Percentiles rank a stretch among this genome's conserved stretches.
Evolutionary conservation across 2,888 invertebrate species (phyloP).

Genomic region (Resseliella maxima): DNA sequence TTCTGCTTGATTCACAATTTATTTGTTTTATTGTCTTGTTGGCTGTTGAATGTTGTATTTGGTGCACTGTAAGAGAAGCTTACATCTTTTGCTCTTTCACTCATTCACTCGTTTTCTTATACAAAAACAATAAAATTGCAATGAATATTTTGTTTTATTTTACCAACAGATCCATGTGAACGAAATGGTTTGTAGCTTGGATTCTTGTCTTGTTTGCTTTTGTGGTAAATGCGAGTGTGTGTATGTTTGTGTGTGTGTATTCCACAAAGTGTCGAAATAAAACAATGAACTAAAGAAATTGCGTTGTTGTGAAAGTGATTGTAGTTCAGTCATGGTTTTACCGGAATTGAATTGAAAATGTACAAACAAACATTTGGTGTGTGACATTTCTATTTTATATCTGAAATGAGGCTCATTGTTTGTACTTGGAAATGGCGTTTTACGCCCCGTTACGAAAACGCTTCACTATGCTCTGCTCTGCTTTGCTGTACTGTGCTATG

Average conservation of each 20-base stretch:
- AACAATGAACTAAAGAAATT: slow-evolving; percentile 11
- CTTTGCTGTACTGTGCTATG: neutral
- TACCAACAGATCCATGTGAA: neutral
- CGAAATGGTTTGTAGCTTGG: neutral
- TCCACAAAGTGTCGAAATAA: slow-evolving; percentile 45
- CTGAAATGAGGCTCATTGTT: too few relatives aligned
- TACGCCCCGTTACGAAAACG: neutral
- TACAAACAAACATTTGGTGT: neutral
- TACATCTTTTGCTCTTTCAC: too few relatives aligned
- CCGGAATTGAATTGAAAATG: slow-evolving; percentile 17
- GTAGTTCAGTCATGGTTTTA: slow-evolving; percentile 31
- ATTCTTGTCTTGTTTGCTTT: neutral
- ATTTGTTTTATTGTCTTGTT: slow-evolving; percentile 48
- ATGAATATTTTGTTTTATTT: slow-evolving; percentile 48
- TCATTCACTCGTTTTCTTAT: too few relatives aligned
- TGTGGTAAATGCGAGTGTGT: neutral
- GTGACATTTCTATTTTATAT: slow-evolving; percentile 46
- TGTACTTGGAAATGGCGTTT: too few relatives aligned
- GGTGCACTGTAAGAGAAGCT: neutral
- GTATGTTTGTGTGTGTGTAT: neutral
- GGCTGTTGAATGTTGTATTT: neutral
- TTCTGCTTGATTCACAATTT: slow-evolving; percentile 44
- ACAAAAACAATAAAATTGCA: slow-evolving; percentile 19
- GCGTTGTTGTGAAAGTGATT: slow-evolving; percentile 19
- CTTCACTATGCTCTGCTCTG: neutral